Percentiles rank a stretch among this genome's conserved stretches.
Conservation (phyloP, 2,797 vertebrate species). For the Champsocephalus gunnari region DNA sequence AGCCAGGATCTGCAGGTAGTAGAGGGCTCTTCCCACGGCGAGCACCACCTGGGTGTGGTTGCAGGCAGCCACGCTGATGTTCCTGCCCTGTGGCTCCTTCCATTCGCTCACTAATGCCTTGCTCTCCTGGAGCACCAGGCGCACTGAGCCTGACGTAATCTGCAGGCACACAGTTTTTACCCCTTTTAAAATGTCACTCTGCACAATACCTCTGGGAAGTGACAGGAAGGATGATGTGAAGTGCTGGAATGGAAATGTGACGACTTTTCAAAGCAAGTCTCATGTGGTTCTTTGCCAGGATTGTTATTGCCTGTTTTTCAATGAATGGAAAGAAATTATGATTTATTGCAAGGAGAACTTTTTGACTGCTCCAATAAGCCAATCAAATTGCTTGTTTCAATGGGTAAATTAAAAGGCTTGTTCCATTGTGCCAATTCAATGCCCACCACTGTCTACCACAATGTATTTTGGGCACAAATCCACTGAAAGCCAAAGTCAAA, state of each 20-base stretch:
- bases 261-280: conserved; percentile 7
- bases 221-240: neutral
- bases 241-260: neutral
- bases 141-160: conserved; percentile 97
- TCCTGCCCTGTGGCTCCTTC: conserved; percentile 98
- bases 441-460: neutral
- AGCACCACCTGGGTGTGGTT: conserved; percentile 97
- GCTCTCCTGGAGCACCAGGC: conserved; percentile 95
- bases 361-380: too few relatives aligned
- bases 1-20: conserved; percentile 95
- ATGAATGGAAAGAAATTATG: conserved; percentile 12
- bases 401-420: too few relatives aligned
- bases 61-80: conserved; percentile 98
- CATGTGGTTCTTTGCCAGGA: neutral
- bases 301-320: neutral
- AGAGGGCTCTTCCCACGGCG: conserved; percentile 94
- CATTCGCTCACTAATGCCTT: conserved; percentile 96
- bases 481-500: too few relatives aligned
- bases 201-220: conserved; percentile 1
- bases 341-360: neutral
- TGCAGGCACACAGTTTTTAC: conserved; percentile 63
- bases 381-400: too few relatives aligned
- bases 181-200: conserved; percentile 11
- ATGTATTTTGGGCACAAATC: neutral
- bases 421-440: too few relatives aligned